A percentile compares a stretch with the other conserved stretches of the same genome.
Conservation (phyloP, 2,797 vertebrate genomes). For the Morus bassanus region DNA sequence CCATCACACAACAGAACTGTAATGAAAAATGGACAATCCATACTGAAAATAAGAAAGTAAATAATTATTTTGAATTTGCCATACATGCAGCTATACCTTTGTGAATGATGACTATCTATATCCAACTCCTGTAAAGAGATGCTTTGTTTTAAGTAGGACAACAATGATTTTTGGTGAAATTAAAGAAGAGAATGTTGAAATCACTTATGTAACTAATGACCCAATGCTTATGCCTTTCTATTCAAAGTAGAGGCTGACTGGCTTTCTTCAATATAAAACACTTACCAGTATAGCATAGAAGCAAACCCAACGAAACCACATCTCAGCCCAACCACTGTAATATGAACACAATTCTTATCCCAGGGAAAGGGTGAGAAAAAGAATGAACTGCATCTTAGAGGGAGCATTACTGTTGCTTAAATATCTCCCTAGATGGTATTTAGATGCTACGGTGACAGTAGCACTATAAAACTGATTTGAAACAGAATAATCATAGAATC, state of each 20-base stretch:
- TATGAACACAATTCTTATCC: background rate
- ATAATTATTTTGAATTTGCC: background rate
- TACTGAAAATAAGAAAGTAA: background rate
- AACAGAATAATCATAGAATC: background rate
- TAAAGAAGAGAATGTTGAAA: background rate
- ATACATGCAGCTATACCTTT: background rate
- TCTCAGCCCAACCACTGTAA: background rate
- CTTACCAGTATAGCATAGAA: background rate
- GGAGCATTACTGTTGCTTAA: background rate
- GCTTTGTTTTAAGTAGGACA: background rate
- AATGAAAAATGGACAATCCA: background rate
- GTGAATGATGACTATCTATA: background rate
- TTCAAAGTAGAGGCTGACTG: background rate
- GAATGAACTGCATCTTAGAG: background rate
- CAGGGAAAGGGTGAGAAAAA: background rate
- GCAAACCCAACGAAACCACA: background rate
- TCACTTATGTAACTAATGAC: background rate
- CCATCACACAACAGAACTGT: background rate
- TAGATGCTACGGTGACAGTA: background rate
- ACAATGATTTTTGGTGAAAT: background rate
- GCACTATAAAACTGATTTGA: background rate
- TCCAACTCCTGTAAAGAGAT: background rate
- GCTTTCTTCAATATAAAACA: background rate
- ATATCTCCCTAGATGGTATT: background rate
- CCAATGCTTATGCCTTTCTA: background rate